These are phyloP conservation scores for Atrichornis clamosus DNA, from an alignment of 2,113 vertebrate genomes.

Conservation along the genomic window DNA sequence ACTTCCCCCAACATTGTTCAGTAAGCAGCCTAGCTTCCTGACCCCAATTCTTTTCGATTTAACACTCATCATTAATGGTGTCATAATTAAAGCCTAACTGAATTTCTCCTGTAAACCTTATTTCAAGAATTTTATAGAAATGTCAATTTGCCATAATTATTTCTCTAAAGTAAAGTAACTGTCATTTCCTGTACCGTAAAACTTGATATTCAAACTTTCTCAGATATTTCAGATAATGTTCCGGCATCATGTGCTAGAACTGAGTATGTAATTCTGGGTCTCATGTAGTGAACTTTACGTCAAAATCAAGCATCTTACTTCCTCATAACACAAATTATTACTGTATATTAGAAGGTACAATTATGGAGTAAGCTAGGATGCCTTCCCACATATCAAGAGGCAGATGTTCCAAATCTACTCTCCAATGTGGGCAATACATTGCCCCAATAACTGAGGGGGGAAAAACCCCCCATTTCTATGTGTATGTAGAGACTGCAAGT, in stretches of 20 bases:
- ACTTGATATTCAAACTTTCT: neutral
- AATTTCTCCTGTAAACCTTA: neutral
- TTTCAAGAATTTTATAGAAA: neutral
- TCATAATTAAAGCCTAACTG: neutral
- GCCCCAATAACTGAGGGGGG: neutral
- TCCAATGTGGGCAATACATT: neutral
- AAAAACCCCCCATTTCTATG: neutral
- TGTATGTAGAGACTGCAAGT: neutral
- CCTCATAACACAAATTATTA: neutral
- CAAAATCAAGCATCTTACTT: neutral
- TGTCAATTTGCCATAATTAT: neutral
- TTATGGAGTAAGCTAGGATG: neutral
- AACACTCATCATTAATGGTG: neutral
- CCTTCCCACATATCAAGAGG: neutral
- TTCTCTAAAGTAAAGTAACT: neutral
- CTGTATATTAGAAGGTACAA: neutral
- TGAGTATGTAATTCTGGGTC: neutral
- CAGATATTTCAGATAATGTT: neutral
- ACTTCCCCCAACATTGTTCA: neutral
- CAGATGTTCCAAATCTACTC: neutral
- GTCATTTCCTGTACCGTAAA: neutral
- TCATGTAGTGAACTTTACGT: neutral
- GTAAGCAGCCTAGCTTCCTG: neutral
- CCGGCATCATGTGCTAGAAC: neutral
- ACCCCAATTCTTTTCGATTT: neutral